Evolutionary conservation across 1,140 invertebrate genomes (phyloP), one percentile per base, ranked within the genome.

Genomic region (Drosophila ohnishii): DNA sequence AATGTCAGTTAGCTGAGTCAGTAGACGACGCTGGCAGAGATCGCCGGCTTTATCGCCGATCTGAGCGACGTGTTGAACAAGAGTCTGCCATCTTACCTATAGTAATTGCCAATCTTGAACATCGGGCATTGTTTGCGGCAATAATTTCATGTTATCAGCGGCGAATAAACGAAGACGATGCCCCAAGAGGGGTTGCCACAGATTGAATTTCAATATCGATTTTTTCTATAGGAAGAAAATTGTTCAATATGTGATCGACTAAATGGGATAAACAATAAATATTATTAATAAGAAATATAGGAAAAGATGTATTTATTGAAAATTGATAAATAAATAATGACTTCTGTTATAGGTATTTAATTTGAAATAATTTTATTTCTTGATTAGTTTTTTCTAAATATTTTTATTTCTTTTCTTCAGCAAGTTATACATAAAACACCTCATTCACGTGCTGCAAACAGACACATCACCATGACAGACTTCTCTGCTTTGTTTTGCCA

Each of bases 1-100:
- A 63, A 85, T 85, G 77, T 35, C 82, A 84, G 56, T 44, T 35
- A 45, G 40, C 66, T 79, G 80, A 83, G 19, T 82, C 79, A 82
- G 53, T 57, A 13, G 9, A 34, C 67, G 34, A 55, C 19, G 39
- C 53, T 58, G 42, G 22, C 35, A 32, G 14, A 30, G 50, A 45
- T 48, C 42, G 34, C 14, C 2, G 25, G 19, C 51, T 59, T 61
- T 69, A 64, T 62, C 72, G 9, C 30, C 62, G 47, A 35, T 53
- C 47, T 65, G 65, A 25, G 28, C 34, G 48, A 56, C 53, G 10
- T 56, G 34, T 25, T 67, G 32, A 76, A 37, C 75, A 65, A 64
- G 19, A 40, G n/a, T 59, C 58, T 39, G 58, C 45, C 51, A 83
- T 71, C 34, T 70, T 65, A 51, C 57, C 9, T 40, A 64, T 61